Conservation (phyloP, 2,888 invertebrate genomes). For the Pimpla rufipes region DNA sequence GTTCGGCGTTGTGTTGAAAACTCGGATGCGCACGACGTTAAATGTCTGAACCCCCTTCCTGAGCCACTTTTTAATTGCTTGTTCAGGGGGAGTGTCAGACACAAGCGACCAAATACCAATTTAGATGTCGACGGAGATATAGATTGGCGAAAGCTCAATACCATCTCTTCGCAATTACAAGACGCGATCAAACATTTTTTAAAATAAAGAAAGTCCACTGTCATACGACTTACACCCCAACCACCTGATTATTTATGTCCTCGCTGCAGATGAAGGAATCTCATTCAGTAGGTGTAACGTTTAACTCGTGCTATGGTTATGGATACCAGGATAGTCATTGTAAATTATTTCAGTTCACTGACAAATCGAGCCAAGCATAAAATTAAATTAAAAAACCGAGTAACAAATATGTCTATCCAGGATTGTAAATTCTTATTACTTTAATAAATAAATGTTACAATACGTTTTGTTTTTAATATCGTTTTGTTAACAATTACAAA, state of each 20-base stretch:
- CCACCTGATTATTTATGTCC: background rate
- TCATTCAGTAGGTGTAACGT: background rate
- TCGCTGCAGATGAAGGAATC: background rate
- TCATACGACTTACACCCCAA: background rate
- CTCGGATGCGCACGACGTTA: constrained; percentile 41
- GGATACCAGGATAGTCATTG: too few relatives aligned
- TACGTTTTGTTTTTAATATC: too few relatives aligned
- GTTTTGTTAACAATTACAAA: too few relatives aligned
- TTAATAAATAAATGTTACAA: too few relatives aligned
- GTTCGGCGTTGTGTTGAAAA: constrained; percentile 7
- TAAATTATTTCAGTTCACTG: too few relatives aligned
- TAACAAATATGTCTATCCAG: too few relatives aligned
- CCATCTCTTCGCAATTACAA: constrained; percentile 42
- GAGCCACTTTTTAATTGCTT: constrained; percentile 60
- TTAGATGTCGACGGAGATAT: constrained; percentile 59
- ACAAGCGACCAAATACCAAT: constrained; percentile 59
- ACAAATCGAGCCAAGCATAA: too few relatives aligned
- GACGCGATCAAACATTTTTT: too few relatives aligned
- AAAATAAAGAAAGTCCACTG: too few relatives aligned
- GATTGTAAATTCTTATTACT: too few relatives aligned
- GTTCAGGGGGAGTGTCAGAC: constrained; percentile 42
- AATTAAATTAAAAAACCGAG: too few relatives aligned
- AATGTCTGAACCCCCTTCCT: constrained; percentile 48
- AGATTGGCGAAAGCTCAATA: constrained; percentile 49
- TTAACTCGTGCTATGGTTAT: too few relatives aligned